phyloP scores from a whole-genome alignment of 2,113 vertebrate species.

The Porphyrio hochstetteri region DNA sequence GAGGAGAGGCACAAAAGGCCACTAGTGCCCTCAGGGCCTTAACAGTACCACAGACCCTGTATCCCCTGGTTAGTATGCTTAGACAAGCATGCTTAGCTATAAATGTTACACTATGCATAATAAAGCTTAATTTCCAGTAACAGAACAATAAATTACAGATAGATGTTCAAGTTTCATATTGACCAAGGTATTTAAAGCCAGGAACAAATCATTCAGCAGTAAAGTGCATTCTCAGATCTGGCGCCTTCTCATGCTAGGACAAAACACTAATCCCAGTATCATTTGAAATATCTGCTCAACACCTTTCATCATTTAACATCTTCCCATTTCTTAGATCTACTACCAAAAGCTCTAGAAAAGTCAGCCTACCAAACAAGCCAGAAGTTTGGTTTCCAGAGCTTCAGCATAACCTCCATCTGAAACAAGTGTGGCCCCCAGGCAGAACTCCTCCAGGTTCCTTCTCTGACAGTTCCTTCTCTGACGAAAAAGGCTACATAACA shows the following conservation, averaged over 20 bases:
- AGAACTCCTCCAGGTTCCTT: not conserved
- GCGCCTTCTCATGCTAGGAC: not conserved
- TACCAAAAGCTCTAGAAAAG: not conserved
- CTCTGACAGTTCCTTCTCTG: not conserved
- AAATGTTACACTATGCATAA: not conserved
- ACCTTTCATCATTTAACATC: conserved; percentile 13
- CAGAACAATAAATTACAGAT: not conserved
- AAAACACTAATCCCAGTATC: not conserved
- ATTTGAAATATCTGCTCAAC: conserved; percentile 8
- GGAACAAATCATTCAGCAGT: not conserved
- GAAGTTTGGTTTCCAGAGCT: conserved; percentile 18
- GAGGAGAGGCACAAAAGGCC: not conserved
- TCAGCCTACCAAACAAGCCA: not conserved
- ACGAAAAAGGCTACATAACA: conserved; percentile 21
- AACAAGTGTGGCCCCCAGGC: not conserved
- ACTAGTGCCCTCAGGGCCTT: not conserved
- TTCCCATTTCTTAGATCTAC: not conserved
- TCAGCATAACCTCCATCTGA: not conserved
- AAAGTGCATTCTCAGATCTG: not conserved
- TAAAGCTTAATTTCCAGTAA: not conserved
- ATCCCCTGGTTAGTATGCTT: not conserved
- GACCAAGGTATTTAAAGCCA: not conserved
- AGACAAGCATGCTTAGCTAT: not conserved
- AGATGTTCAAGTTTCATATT: not conserved
- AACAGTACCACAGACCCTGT: not conserved